phyloP scores from a whole-genome alignment of 1,140 invertebrate species.

The Bombus fervidus region DNA sequence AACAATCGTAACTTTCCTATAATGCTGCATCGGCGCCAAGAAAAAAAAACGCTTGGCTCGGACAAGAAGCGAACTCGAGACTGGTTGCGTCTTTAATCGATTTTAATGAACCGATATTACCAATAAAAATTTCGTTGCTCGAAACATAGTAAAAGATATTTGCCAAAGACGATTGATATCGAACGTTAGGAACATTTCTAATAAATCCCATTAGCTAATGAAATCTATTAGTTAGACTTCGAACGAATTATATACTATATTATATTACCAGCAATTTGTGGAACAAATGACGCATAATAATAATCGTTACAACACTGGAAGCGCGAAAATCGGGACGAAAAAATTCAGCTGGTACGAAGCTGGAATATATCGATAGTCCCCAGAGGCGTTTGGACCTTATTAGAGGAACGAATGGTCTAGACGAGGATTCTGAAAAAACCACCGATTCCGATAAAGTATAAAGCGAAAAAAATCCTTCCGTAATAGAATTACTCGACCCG shows the following conservation, averaged over 20 bases:
- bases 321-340: not conserved
- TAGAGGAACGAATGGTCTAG: conserved; percentile 68
- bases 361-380: conserved; percentile 56
- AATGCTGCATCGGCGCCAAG: not conserved
- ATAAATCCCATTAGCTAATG: not conserved
- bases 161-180: no score
- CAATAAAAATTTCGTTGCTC: no score
- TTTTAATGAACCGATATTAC: no score
- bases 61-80: no score
- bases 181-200: no score
- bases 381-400: conserved; percentile 68
- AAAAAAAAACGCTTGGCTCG: not conserved
- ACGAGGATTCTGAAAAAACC: conserved; percentile 59
- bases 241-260: not conserved
- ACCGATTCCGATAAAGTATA: conserved; percentile 76
- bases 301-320: not conserved
- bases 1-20: conserved; percentile 18
- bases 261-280: no score
- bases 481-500: conserved; percentile 82
- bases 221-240: not conserved
- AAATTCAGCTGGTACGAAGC: conserved; percentile 3
- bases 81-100: no score
- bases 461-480: conserved; percentile 80
- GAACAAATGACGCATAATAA: not conserved
- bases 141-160: no score